Evolutionary conservation across 2,888 invertebrate genomes (phyloP).

Genomic region (Athalia rosae): DNA sequence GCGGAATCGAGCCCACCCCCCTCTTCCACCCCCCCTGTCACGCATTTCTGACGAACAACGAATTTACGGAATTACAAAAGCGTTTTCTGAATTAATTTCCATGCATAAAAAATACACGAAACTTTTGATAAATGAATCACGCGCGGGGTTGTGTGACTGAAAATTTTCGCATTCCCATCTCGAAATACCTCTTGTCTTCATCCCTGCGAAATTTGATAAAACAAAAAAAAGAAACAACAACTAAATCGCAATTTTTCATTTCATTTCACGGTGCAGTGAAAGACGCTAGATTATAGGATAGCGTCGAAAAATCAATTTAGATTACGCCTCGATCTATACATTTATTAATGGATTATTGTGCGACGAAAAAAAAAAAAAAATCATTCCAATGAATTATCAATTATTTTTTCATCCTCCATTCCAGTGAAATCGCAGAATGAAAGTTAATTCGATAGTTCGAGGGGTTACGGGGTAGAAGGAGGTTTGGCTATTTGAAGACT

Average conservation of each 20-base stretch:
- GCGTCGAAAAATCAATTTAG: no score
- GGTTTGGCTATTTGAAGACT: not conserved
- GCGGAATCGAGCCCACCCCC: conserved; percentile 16
- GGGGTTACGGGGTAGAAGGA: not conserved
- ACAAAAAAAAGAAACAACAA: not conserved
- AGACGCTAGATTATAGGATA: no score
- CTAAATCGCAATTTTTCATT: no score
- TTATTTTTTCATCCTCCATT: no score
- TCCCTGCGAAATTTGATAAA: no score
- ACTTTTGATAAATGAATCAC: conserved; percentile 48
- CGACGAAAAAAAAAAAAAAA: no score
- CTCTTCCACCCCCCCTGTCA: conserved; percentile 60
- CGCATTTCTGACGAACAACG: conserved; percentile 60
- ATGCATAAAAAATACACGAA: conserved; percentile 62
- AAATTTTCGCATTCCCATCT: not conserved
- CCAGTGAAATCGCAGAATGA: not conserved
- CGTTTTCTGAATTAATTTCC: conserved; percentile 65
- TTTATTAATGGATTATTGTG: no score
- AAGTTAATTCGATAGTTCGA: conserved; percentile 4
- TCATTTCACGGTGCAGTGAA: no score
- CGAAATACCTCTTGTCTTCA: not conserved
- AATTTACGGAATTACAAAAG: conserved; percentile 67
- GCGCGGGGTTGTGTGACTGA: conserved; percentile 52
- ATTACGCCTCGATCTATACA: no score
- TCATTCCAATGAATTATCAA: no score